Evolutionary conservation across 2,797 vertebrate genomes (phyloP), one percentile per base, ranked within the genome.

Genomic region (Xyrichtys novacula): DNA sequence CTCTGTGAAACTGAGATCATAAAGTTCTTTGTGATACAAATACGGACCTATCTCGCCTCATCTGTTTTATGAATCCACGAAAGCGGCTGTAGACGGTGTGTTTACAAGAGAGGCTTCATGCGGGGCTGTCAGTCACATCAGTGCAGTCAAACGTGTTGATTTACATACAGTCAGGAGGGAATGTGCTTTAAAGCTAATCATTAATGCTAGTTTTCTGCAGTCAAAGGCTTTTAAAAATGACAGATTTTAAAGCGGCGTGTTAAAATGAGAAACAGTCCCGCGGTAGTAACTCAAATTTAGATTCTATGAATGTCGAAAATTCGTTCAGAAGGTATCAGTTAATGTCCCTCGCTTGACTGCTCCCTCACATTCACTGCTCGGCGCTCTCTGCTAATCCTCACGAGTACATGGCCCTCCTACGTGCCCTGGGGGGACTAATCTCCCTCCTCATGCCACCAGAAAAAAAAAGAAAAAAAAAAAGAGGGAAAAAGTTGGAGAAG

Each of bases 351-450:
- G 71, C 60, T 66, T 56, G 79, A 76, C 82, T 76, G 68, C 70
- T 74, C 57, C 65, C 83, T 76, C 76, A 72, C 68, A 78, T 76
- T 85, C 62, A 65, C 69, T 67, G 72, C 76, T 73, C 54, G 46
- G 38, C 48, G 68, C 74, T 79, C 73, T 54, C 63, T 68, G 76
- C 57, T 90, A 89, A 91, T 90, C 88, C 87, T 87, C 82, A 62
- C 1, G 82, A 90, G 87, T 72, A 76, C 85, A 69, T 43, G 52
- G 83, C 74, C 64, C 43, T 75, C 58, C 39, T 49, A 55, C 71
- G 58, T 48, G 32, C 67, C 83, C 80, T 6, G 62, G 69, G 70
- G 69, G 84, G 57, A 88, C 74, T 81, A 85, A 89, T 91, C 86
- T 86, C 49, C 71, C 70, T 67, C 69, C 71, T 85, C 70, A 69